These are phyloP conservation scores for Poeciliopsis prolifica DNA, from an alignment of 2,113 vertebrate genomes.

Conservation along the genomic window DNA sequence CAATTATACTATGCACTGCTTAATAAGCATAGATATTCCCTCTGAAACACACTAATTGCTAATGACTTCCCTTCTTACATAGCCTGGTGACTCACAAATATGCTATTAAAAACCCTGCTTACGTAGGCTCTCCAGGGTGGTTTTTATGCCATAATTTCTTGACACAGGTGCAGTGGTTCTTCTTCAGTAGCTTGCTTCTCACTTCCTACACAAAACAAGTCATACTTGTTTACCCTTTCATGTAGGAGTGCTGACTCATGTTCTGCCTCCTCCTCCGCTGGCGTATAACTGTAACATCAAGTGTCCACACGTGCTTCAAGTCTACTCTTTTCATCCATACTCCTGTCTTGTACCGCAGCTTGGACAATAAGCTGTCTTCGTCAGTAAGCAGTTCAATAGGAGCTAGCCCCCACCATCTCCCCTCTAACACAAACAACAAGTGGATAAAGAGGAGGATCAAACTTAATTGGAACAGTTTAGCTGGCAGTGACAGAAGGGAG, in stretches of 20 bases:
- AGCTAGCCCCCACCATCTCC: slow-evolving; percentile 16
- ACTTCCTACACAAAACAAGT: slow-evolving; percentile 66
- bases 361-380: slow-evolving; percentile 20
- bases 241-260: slow-evolving; percentile 72
- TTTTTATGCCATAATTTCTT: slow-evolving; percentile 20
- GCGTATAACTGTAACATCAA: slow-evolving; percentile 55
- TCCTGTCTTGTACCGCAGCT: slow-evolving; percentile 7
- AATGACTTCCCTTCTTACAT: background rate
- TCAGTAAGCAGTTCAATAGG: slow-evolving; percentile 46
- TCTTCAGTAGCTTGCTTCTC: slow-evolving; percentile 49
- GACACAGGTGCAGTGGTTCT: slow-evolving; percentile 45
- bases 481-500: slow-evolving; percentile 41
- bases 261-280: slow-evolving; percentile 52
- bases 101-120: background rate
- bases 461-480: slow-evolving; percentile 56
- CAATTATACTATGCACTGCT: background rate
- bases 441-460: slow-evolving; percentile 45
- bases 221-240: slow-evolving; percentile 64
- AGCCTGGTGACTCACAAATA: background rate
- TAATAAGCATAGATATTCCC: background rate
- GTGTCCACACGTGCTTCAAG: slow-evolving; percentile 33
- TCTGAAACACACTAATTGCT: background rate
- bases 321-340: slow-evolving; percentile 20
- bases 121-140: slow-evolving; percentile 1
- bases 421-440: slow-evolving; percentile 18